phyloP scores from a whole-genome alignment of 1,140 invertebrate species.

The Cataglyphis hispanica region DNA sequence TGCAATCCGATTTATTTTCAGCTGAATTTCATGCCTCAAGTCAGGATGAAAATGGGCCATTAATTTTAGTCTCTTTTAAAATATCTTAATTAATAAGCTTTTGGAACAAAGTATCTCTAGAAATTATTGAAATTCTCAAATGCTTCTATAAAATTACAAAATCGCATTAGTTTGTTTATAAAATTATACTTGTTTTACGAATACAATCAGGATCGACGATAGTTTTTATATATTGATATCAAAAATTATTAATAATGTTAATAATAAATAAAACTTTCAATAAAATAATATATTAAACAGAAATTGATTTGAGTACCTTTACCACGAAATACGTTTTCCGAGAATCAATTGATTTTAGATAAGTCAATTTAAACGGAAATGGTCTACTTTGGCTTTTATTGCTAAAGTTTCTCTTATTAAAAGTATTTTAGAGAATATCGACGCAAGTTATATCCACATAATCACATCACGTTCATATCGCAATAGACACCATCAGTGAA shows the following conservation, averaged over 20 bases:
- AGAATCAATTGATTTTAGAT: conserved; percentile 37
- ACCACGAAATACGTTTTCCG: background rate
- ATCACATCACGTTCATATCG: conserved; percentile 8
- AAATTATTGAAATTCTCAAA: conserved; percentile 16
- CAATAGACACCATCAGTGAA: background rate
- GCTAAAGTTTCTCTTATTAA: conserved; percentile 43
- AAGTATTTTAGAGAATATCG: background rate
- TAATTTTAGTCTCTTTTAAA: background rate
- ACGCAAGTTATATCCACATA: conserved; percentile 5
- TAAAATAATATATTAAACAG: background rate
- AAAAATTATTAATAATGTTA: too few relatives aligned
- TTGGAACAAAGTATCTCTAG: background rate
- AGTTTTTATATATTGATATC: too few relatives aligned
- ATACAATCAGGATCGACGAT: background rate
- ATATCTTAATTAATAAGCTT: background rate
- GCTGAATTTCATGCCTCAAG: too few relatives aligned
- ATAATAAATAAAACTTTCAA: too few relatives aligned
- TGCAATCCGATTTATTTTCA: conserved; percentile 15
- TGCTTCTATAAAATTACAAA: background rate
- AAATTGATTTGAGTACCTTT: background rate
- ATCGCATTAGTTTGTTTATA: background rate
- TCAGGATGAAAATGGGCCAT: background rate
- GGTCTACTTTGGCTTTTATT: conserved; percentile 26
- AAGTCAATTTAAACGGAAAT: conserved; percentile 22
- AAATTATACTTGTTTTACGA: background rate